Conservation (phyloP, 2,797 vertebrate genomes). For the Harpagifer antarcticus region DNA sequence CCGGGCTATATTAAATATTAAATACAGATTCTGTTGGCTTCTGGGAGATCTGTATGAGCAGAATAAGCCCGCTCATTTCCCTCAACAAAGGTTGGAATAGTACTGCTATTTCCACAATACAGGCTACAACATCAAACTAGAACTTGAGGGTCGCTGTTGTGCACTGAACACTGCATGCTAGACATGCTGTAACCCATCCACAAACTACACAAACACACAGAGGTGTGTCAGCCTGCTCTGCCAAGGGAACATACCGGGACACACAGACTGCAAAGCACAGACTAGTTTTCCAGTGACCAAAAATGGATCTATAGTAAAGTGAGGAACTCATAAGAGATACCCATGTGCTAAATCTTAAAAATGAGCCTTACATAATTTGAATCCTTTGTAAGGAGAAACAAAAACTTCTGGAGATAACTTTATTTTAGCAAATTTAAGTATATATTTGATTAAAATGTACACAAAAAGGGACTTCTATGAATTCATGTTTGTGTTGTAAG, state of each 20-base stretch:
- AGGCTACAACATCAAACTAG: background rate
- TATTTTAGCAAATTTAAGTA: background rate
- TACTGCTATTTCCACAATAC: constrained; percentile 1
- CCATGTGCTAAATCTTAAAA: constrained; percentile 3
- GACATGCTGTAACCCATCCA: constrained; percentile 69
- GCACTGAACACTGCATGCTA: constrained; percentile 19
- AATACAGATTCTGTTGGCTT: constrained; percentile 17
- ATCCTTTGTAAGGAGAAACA: background rate
- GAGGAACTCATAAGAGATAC: constrained; percentile 32
- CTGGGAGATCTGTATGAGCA: background rate
- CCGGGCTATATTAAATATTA: constrained; percentile 44
- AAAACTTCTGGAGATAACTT: constrained; percentile 2
- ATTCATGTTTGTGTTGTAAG: background rate
- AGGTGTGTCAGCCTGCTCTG: constrained; percentile 71
- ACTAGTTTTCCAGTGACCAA: constrained; percentile 59
- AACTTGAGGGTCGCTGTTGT: constrained; percentile 22
- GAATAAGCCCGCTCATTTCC: constrained; percentile 29
- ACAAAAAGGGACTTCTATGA: background rate
- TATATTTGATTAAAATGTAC: background rate
- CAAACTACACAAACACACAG: constrained; percentile 62
- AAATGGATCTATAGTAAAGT: constrained; percentile 57
- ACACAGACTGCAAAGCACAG: constrained; percentile 45
- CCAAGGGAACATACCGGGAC: constrained; percentile 71
- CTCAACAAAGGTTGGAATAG: background rate
- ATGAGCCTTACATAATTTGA: constrained; percentile 13